These are phyloP conservation scores for Jordanella pulchra DNA, from an alignment of 2,797 vertebrate genomes.

Conservation along the genomic window DNA sequence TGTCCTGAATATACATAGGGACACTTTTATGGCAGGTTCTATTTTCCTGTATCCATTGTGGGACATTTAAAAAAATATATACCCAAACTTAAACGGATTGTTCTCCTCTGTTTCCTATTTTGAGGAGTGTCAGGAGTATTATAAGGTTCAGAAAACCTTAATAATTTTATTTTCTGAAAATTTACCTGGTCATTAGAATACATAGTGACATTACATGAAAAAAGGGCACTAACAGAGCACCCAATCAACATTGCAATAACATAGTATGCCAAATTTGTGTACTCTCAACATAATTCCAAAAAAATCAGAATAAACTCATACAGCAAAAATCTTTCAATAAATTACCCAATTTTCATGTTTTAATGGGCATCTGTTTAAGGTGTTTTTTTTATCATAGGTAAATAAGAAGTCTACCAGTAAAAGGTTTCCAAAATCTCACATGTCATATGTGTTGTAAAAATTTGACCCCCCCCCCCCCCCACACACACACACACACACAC, in stretches of 20 bases:
- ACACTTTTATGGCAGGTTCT: neutral
- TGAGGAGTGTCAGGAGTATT: neutral
- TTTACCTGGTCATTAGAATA: neutral
- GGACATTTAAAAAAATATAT: too few relatives aligned
- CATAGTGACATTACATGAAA: neutral
- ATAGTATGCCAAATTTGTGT: neutral
- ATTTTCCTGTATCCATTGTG: neutral
- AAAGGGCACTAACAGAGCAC: neutral
- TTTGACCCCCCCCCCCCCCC: too few relatives aligned
- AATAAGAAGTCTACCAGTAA: neutral
- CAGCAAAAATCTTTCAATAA: too few relatives aligned
- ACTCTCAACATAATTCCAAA: neutral
- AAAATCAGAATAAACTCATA: neutral
- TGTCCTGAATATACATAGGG: neutral
- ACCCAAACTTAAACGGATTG: neutral
- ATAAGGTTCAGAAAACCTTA: neutral
- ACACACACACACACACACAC: too few relatives aligned
- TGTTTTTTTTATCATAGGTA: neutral
- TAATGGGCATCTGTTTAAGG: neutral
- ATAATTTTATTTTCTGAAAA: neutral
- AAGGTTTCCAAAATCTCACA: neutral
- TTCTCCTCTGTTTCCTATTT: neutral
- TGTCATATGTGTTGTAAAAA: too few relatives aligned
- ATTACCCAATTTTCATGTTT: neutral
- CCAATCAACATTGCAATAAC: neutral